phyloP scores from a whole-genome alignment of 2,888 invertebrate genomes.

The Caenorhabditis afra region DNA sequence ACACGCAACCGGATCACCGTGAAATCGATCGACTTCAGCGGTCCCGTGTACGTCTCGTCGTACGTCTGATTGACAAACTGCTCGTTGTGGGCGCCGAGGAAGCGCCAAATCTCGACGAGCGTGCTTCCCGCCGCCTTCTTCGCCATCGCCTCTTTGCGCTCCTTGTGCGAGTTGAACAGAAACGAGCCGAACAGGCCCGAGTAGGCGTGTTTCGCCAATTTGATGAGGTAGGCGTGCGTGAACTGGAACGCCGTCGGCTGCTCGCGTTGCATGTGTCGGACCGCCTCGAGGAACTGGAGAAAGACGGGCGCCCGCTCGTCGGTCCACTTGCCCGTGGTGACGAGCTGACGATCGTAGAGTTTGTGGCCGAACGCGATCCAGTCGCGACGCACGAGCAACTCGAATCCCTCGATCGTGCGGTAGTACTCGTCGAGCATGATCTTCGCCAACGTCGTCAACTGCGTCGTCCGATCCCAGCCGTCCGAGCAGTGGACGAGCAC shows the following conservation, averaged over 20 bases:
- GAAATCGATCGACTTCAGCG: conserved; percentile 38
- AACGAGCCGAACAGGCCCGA: conserved; percentile 98
- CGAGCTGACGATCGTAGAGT: conserved; percentile 90
- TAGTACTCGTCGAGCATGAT: conserved; percentile 94
- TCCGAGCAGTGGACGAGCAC: conserved; percentile 88
- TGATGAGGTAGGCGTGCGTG: conserved; percentile 93
- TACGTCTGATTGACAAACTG: conserved; percentile 61
- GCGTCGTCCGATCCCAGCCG: conserved; percentile 86
- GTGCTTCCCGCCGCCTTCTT: conserved; percentile 38
- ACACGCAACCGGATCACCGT: conserved; percentile 52
- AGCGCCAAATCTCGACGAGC: conserved; percentile 64
- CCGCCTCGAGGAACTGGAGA: conserved; percentile 96
- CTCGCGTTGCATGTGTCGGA: conserved; percentile 87
- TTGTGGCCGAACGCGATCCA: conserved; percentile 99
- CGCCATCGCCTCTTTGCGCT: conserved; percentile 31
- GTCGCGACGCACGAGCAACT: conserved; percentile 92
- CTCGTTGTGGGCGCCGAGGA: conserved; percentile 58
- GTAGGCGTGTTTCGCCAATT: conserved; percentile 94
- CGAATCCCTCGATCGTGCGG: conserved; percentile 92
- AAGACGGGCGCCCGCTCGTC: conserved; percentile 97
- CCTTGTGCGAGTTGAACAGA: conserved; percentile 82
- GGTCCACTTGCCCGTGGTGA: conserved; percentile 81
- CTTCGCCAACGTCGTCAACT: conserved; percentile 92
- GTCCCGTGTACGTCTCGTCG: conserved; percentile 40
- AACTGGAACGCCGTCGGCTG: conserved; percentile 93